Evolutionary conservation across 2,888 invertebrate species (phyloP), one percentile per base, ranked within the genome.

Genomic region (Brassicogethes aeneus): DNA sequence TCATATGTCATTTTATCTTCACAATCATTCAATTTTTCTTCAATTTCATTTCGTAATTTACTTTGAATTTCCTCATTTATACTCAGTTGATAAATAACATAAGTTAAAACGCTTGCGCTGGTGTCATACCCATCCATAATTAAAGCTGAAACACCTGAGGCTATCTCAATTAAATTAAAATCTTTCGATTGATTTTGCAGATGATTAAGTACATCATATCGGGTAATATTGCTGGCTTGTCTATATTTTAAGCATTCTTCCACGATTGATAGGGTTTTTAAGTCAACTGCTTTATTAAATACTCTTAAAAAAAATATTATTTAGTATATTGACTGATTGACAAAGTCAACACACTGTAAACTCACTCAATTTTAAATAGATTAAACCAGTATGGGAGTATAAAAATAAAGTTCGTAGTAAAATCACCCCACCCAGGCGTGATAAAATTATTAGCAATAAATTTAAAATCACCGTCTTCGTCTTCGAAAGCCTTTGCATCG

Each of bases 91-190:
- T 65, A 74, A 5, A 73, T 52, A 0, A 64, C 59, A 43, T 64
- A 73, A 45, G 66, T 65, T 53, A 74, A 59, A 2, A 69, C 68
- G 12, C 69, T 65, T 3, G 70, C 65, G 7, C 73, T 73, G 0
- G 76, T 74, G 55, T 76, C 76, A 42, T 70, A 74, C 1, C 76
- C 76, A 16, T 73, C 76, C 0, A 61, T 23, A 10, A 23, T 23
- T 5, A 23, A 7, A 10, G 23, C 23, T 5, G 23, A 5, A 10
- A 23, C 10, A 7, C 23, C 23, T 5, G 10, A 5, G 23, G 23
- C 23, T 5, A 23, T 10, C 5, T 23, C 23, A 23, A 7, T 23
- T 23, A 23, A 7, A 10, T 5, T 23, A 23, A 23, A 23, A 23
- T 23, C 23, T 23, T 23, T 23, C 5, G 23, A 5, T 7, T 10